Conservation (phyloP, 2,888 invertebrate genomes). For the Diaphora mendica region DNA sequence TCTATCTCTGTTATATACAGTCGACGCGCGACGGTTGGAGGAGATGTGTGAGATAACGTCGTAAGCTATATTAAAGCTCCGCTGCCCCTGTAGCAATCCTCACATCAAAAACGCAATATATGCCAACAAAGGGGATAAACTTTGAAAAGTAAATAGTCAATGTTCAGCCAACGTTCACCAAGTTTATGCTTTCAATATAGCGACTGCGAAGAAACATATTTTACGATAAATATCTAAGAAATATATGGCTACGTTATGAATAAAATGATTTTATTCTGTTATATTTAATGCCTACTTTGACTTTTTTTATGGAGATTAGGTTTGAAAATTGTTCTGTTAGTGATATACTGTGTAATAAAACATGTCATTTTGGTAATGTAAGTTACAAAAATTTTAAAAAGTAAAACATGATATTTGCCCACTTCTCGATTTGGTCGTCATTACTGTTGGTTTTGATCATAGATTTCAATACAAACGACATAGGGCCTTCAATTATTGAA, state of each 20-base stretch:
- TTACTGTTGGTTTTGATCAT: too few species aligned
- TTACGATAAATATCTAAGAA: constrained; percentile 30
- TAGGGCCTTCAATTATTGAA: too few species aligned
- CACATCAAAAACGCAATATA: constrained; percentile 39
- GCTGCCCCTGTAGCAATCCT: not conserved
- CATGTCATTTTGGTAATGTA: too few species aligned
- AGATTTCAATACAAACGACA: too few species aligned
- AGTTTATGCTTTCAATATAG: constrained; percentile 51
- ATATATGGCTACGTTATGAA: constrained; percentile 19
- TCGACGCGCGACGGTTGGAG: not conserved
- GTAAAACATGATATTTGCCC: too few species aligned
- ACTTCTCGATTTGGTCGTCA: too few species aligned
- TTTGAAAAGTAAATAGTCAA: constrained; percentile 40
- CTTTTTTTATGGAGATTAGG: not conserved
- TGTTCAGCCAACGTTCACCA: constrained; percentile 22
- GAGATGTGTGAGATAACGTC: not conserved
- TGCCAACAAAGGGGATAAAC: constrained; percentile 32
- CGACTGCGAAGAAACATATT: constrained; percentile 21
- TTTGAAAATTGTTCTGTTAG: not conserved
- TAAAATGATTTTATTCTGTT: constrained; percentile 21
- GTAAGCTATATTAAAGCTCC: not conserved
- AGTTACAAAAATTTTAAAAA: too few species aligned
- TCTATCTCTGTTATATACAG: not conserved
- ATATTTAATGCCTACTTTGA: constrained; percentile 17
- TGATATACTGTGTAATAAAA: too few species aligned